Base-by-base conservation (phyloP, 2,113 vertebrate species). In the Glaucomys volans region DNA sequence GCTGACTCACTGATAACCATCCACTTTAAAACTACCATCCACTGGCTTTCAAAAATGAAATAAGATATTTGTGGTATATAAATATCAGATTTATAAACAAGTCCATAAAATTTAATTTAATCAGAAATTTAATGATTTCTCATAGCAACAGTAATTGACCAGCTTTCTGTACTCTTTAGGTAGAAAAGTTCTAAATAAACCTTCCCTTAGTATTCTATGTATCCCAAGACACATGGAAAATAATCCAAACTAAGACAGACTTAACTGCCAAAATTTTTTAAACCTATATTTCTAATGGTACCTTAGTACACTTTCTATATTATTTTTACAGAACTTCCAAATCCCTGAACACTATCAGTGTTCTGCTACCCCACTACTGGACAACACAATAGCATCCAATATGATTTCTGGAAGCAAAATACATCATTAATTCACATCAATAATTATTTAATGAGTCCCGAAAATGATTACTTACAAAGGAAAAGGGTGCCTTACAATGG, bases 51-150 rank as follows among this genome's bases (percentile, higher is more conserved):
- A 82, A 79, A 95, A 94, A 69, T 77, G 13, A 86, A 91, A 40
- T 5, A 72, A 54, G 26, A 80, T 93, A 93, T 47, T 20, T 91
- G 47, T 79, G 8, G 37, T 32, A 91, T 47, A 62, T 50, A 88
- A 87, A n/a, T 59, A 30, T 52, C 62, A 84, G 17, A 72, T 84
- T 57, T 75, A 87, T n/a, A 75, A 94, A 9, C n/a, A 83, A 83
- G 37, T 5, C 24, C 18, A 95, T 32, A 91, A 82, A 75, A 79
- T 67, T 71, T 87, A 86, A 95, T 67, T 83, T 69, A 28, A 28
- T 74, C 32, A 66, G 18, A 94, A 91, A 96, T 79, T 35, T 76
- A 90, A 59, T 77, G 24, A 82, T 69, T 94, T 89, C 47, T 74
- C 35, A 79, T 17, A 92, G 67, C 4, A 91, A 64, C 11, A 76